Evolutionary conservation across 2,797 vertebrate genomes (phyloP).

Genomic region (Gymnothorax javanicus): DNA sequence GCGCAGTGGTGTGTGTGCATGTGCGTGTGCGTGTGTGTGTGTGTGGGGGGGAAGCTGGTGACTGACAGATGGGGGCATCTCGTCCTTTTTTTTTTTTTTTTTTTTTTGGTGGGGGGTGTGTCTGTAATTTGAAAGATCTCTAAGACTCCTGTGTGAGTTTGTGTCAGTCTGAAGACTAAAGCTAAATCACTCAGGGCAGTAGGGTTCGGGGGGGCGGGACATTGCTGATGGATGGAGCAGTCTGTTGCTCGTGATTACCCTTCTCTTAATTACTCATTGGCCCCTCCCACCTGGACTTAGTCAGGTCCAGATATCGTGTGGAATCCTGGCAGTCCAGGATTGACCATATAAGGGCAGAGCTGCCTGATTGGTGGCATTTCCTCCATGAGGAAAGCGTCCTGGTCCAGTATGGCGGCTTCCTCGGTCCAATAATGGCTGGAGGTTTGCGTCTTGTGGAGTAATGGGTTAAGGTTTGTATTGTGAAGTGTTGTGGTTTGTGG

Average conservation of each 20-base stretch:
- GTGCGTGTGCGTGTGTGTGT: not conserved
- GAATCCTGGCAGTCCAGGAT: not conserved
- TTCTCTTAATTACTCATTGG: conserved; percentile 61
- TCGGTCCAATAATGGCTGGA: too few species aligned
- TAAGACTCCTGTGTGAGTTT: conserved; percentile 22
- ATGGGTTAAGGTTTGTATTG: not conserved
- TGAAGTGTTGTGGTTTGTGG: too few species aligned
- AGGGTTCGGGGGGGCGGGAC: conserved; percentile 47
- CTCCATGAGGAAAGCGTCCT: not conserved
- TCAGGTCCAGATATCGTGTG: not conserved
- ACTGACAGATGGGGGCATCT: conserved; percentile 4
- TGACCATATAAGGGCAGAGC: not conserved
- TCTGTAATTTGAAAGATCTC: conserved; percentile 36
- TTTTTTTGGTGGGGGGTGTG: not conserved
- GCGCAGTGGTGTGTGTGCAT: not conserved
- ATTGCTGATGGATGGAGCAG: conserved; percentile 48
- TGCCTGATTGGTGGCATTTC: not conserved
- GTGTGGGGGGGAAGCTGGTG: not conserved
- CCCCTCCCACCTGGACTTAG: conserved; percentile 22
- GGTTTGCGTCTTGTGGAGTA: not conserved
- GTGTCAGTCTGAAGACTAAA: conserved; percentile 19
- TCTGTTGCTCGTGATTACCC: conserved; percentile 69
- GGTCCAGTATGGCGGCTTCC: not conserved
- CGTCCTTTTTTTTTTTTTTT: too few species aligned
- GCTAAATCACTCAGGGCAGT: conserved; percentile 25